Conservation (phyloP, 2,797 vertebrate genomes). For the Malacoraja senta region DNA sequence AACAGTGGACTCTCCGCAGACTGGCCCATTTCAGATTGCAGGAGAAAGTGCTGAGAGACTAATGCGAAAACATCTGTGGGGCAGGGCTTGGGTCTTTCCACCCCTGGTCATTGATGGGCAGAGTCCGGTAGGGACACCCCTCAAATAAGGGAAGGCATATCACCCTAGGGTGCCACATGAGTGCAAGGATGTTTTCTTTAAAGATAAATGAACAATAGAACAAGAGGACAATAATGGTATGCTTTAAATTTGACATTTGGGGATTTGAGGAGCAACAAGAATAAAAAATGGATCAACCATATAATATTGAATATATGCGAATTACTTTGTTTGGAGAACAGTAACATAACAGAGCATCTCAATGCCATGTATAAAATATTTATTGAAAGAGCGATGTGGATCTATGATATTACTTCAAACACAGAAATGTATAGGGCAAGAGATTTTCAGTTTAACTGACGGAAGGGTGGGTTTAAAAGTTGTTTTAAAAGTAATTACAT, state of each 20-base stretch:
- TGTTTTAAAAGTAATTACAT: not conserved
- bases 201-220: not conserved
- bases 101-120: too few relatives aligned
- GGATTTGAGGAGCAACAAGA: not conserved
- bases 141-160: too few relatives aligned
- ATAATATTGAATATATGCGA: not conserved
- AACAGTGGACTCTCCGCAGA: too few relatives aligned
- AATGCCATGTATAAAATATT: not conserved
- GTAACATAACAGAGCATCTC: not conserved
- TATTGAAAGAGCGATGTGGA: not conserved
- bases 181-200: not conserved
- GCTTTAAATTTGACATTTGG: not conserved
- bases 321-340: not conserved
- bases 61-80: too few relatives aligned
- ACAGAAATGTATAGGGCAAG: not conserved
- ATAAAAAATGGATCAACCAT: not conserved
- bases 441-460: not conserved
- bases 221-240: too few relatives aligned
- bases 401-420: not conserved
- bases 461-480: not conserved
- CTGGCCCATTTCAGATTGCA: too few relatives aligned
- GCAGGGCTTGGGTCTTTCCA: too few relatives aligned
- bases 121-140: too few relatives aligned
- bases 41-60: too few relatives aligned
- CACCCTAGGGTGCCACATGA: too few relatives aligned